Base-by-base conservation (phyloP, 2,797 vertebrate genomes). In the Sarcoramphus papa region DNA sequence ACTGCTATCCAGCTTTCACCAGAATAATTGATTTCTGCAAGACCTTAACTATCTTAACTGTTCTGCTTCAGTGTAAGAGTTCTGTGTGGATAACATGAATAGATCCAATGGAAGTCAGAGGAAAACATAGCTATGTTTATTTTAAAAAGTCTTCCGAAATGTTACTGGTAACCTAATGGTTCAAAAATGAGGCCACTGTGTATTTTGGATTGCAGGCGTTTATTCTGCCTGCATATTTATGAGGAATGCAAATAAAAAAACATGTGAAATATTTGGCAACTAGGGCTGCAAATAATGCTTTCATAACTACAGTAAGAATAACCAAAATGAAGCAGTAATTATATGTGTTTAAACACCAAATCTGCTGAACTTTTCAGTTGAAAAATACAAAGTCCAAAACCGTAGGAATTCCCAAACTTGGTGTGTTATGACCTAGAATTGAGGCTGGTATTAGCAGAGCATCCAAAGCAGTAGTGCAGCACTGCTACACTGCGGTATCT, bases 1-100 rank as follows among this genome's bases (percentile, higher is more conserved):
- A 92, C 51, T 41, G 50, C 69, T 73, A 25, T 89, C 87, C 54
- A 88, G 65, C 92, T 95, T 90, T 84, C 82, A 86, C 47, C 78
- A 95, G 89, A 85, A 90, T 57, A 97, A 97, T 95, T 93, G 96
- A 97, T 97, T 97, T 89, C 85, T 90, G 25, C 37, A 50, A 35
- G 35, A 73, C 73, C 73, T 84, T 47, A 53, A 80, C 81, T 81
- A 41, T 54, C 57, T 50, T 35, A 75, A 70, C 51, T 63, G 53
- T 30, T 75, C 51, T 83, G 69, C 67, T 96, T 95, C 91, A 77
- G 75, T 40, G 9, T 84, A 88, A 94, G 82, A 97, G 89, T n/a
- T 92, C 69, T 25, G 31, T 53, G 62, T 5, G 18, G 76, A 45
- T 31, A 20, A 57, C 30, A 4, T 0, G 25, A 48, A 41, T 23